Evolutionary conservation across 2,113 vertebrate species (phyloP).

Genomic region (Thamnophis sirtalis): DNA sequence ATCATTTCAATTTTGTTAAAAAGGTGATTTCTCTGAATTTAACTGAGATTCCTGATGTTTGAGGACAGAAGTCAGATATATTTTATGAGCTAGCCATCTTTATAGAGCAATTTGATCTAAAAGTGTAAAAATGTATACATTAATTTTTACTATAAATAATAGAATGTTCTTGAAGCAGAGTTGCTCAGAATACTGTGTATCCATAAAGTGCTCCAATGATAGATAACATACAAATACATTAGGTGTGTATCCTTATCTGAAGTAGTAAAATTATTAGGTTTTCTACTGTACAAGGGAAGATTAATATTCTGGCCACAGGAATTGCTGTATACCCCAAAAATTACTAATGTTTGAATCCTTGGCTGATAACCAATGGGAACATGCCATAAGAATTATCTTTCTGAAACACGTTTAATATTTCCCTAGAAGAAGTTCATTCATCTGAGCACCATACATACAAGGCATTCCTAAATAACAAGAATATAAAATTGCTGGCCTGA

Average conservation of each 20-base stretch:
- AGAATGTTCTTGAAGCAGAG: conserved; percentile 42
- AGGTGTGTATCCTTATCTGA: conserved; percentile 38
- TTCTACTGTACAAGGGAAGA: conserved; percentile 18
- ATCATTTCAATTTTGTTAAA: neutral
- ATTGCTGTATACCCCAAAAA: conserved; percentile 10
- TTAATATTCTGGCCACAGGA: neutral
- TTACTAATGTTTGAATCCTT: conserved; percentile 29
- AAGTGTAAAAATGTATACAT: conserved; percentile 57
- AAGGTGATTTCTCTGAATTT: neutral
- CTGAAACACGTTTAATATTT: neutral
- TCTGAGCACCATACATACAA: neutral
- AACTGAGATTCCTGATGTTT: neutral
- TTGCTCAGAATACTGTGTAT: conserved; percentile 58
- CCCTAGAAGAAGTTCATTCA: neutral
- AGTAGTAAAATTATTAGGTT: conserved; percentile 28
- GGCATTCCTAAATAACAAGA: neutral
- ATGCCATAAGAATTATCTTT: neutral
- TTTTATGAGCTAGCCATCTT: neutral
- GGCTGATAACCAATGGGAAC: neutral
- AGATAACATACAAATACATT: conserved; percentile 38
- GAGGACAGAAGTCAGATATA: neutral
- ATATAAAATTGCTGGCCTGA: neutral
- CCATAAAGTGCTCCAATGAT: conserved; percentile 55
- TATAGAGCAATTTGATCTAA: conserved; percentile 37
- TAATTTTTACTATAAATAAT: conserved; percentile 58